Evolutionary conservation across 92 coral and sea anemone genomes (phyloP).

Genomic region (Heliopora coerulea): DNA sequence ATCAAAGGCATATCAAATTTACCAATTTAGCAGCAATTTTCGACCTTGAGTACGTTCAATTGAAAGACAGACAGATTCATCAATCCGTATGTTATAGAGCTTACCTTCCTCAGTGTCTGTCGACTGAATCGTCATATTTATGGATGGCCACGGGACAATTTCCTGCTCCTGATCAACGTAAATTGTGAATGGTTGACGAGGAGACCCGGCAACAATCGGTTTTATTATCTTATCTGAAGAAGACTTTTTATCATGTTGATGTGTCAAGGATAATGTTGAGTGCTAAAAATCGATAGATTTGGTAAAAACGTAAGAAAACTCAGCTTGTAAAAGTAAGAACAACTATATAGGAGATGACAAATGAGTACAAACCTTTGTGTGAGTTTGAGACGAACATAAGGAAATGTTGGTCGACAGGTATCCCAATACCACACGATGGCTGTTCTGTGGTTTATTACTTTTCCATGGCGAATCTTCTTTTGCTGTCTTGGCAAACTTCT

Average conservation of each 20-base stretch:
- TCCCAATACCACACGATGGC: constrained; percentile 29
- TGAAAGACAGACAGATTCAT: no score
- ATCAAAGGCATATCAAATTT: no score
- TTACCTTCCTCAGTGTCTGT: constrained; percentile 43
- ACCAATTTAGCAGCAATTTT: no score
- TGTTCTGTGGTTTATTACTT: constrained; percentile 4
- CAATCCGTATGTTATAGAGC: constrained; percentile 25
- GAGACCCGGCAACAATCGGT: constrained; percentile 62
- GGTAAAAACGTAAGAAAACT: no score
- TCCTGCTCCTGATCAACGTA: constrained; percentile 73
- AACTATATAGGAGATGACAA: not conserved
- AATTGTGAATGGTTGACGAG: constrained; percentile 61
- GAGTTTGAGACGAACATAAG: constrained; percentile 3
- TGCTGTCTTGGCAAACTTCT: constrained; percentile 4
- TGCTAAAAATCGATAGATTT: constrained; percentile 2
- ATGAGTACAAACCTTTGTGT: constrained; percentile 17
- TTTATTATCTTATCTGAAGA: constrained; percentile 64
- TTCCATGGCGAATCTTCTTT: not conserved
- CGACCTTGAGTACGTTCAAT: no score
- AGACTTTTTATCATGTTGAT: constrained; percentile 68
- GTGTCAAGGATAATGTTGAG: not conserved
- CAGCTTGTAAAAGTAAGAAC: no score
- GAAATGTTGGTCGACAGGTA: constrained; percentile 9
- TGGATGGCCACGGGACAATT: constrained; percentile 49
- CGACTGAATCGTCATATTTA: constrained; percentile 29